Percentiles rank a stretch among this genome's conserved stretches.
Evolutionary conservation across 1,140 invertebrate species (phyloP).

Genomic region (Coptotermes formosanus): DNA sequence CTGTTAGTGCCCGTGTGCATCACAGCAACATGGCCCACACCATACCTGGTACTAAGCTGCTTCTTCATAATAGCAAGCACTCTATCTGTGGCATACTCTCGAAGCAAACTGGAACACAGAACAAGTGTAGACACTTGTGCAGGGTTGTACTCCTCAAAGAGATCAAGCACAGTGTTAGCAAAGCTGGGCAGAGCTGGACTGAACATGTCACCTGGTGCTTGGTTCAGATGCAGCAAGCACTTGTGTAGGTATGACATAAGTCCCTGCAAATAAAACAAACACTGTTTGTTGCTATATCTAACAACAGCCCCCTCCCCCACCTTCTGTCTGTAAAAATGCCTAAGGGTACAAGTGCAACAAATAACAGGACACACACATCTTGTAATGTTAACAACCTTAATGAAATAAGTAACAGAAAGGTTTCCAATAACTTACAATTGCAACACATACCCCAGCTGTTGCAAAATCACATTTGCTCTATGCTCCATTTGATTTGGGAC

Average conservation of each 20-base stretch:
- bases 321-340: too few species aligned
- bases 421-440: too few species aligned
- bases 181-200: slow-evolving; percentile 49
- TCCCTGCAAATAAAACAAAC: slow-evolving; percentile 42
- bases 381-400: too few species aligned
- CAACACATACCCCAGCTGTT: too few species aligned
- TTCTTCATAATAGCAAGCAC: slow-evolving; percentile 49
- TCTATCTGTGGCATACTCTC: slow-evolving; percentile 59
- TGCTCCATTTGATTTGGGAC: too few species aligned
- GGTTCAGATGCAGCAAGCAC: slow-evolving; percentile 40
- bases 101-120: slow-evolving; percentile 52
- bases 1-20: too few species aligned
- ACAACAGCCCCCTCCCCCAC: too few species aligned
- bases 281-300: not conserved
- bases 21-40: not conserved
- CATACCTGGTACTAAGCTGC: slow-evolving; percentile 35
- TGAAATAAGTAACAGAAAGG: too few species aligned
- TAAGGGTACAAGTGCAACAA: too few species aligned
- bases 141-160: slow-evolving; percentile 47
- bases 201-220: slow-evolving; percentile 22
- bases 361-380: too few species aligned
- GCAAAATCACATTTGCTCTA: too few species aligned
- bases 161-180: slow-evolving; percentile 49
- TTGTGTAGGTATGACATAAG: slow-evolving; percentile 54
- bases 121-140: slow-evolving; percentile 54